Base-by-base conservation (phyloP, 2,113 vertebrate genomes). In the Phasianus colchicus region DNA sequence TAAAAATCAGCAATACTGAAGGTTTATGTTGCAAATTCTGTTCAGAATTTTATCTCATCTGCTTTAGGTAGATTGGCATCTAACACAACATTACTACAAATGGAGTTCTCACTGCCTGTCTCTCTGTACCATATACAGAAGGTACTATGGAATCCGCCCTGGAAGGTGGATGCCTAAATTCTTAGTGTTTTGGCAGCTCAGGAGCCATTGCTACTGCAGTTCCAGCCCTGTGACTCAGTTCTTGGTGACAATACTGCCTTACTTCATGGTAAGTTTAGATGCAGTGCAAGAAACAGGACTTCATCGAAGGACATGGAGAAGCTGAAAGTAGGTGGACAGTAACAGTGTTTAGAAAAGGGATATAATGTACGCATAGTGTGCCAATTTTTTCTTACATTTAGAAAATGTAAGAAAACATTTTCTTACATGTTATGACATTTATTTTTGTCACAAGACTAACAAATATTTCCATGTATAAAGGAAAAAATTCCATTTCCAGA, bases 71-170 rank as follows among this genome's bases (percentile, higher is more conserved):
- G 34, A 8, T 30, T 30, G 20, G 36, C 27, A 18, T 40, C 48
- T 24, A 20, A 64, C 11, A 27, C 2, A 18, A 3, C 21, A 6
- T 10, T 89, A 18, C 3, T 43, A 38, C 10, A 29, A 71, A 17
- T 8, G 21, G 18, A 4, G 16, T 18, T 88, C 38, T 57, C 4
- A 7, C 10, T 22, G n/a, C 5, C 4, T 50, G 24, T 85, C 24
- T 63, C 0, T 0, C 7, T 27, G n/a, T 12, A 55, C 8, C 16
- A 4, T 1, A 2, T 6, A 80, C 21, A 83, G 4, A 6, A 5
- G 12, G 32, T 16, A 22, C 10, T 61, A 9, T 32, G 45, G 24
- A 61, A n/a, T 48, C 14, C 22, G 12, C 27, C 32, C 66, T 48
- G 32, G 43, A 48, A 69, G n/a, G 45, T 11, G n/a, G n/a, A 6